Base-by-base conservation (phyloP, 2,113 vertebrate genomes). In the Patagioenas fasciata region DNA sequence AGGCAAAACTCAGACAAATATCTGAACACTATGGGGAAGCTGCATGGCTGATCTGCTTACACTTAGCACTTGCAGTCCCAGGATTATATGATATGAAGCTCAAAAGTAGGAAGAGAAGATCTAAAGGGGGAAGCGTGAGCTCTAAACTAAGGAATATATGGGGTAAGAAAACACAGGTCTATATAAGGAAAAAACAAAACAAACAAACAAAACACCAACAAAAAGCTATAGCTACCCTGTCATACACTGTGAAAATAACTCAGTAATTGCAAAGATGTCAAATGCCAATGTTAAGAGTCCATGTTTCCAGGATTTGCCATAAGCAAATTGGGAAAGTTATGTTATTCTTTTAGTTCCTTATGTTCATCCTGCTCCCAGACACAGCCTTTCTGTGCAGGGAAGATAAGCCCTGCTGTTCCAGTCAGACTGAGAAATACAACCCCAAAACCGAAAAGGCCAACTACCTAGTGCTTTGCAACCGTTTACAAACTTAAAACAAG, bases 101-200 rank as follows among this genome's bases (percentile, higher is more conserved):
- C 28, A 28, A n/a, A 69, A 72, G n/a, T 3, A 19, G n/a, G 17
- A 88, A 62, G 9, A 67, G 13, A 61, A 60, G 7, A 74, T 26
- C 31, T 70, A 57, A 72, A 36, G 25, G 8, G 34, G 84, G 42
- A 90, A 47, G 9, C 34, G 54, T 1, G 8, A 74, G 15, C 56
- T 60, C 11, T n/a, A 32, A 50, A 57, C 28, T 56, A 60, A 57
- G 29, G 29, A 47, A 34, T 31, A 66, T 0, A 5, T 3, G 4
- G 8, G n/a, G 6, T 84, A 91, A 78, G 32, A 67, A 81, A 78
- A 84, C 44, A 53, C 18, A 40, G 25, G 7, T 24, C 23, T 50
- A 15, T 0, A 3, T 4, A 2, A 4, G 15, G 11, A 6, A 2
- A 42, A 42, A 47, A 44, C 44, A 44, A 47, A 47, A 47, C 44